Base-by-base conservation (phyloP, 2,113 vertebrate genomes). In the Butorides virescens region DNA sequence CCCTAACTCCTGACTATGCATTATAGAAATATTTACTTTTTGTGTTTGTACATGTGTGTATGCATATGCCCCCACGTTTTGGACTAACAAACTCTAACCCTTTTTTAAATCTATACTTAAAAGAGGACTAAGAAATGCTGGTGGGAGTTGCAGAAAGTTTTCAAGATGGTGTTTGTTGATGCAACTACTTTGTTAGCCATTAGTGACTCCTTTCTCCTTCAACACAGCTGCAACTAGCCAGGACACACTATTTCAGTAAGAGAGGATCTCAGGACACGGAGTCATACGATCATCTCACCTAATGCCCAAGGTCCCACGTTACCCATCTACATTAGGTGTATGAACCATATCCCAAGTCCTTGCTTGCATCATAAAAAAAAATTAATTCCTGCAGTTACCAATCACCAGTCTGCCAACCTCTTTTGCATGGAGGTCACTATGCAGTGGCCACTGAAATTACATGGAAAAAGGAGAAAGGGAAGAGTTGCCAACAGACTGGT, bases 31-130 rank as follows among this genome's bases (percentile, higher is more conserved):
- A 82, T 11, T 75, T 39, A 10, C 13, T 42, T 70, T 70, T 30
- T 52, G 16, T 62, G 19, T 66, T 67, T 62, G 3, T 10, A 47
- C 20, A 23, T 0, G 0, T 52, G 3, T 34, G 1, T 47, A 6
- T 19, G 36, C 15, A 22, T 8, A 34, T 6, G 29, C 3, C 8
- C 73, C 3, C 13, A 12, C 12, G 7, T 59, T 65, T 77, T 37
- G 4, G 6, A 55, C 18, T 39, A 42, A 36, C 10, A 32, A 92
- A 46, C 5, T 50, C 17, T 4, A 44, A 14, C 2, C 7, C 5
- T n/a, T 86, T 56, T 7, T 25, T 29, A 80, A 68, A 68, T 25
- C 25, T 32, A 5, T 8, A 5, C 11, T 65, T 83, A 12, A 44
- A 62, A 79, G 12, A 58, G 56, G 7, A 22, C 12, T 47, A 39